Conservation (phyloP, 1,140 invertebrate species). For the Saxidomus purpurata region DNA sequence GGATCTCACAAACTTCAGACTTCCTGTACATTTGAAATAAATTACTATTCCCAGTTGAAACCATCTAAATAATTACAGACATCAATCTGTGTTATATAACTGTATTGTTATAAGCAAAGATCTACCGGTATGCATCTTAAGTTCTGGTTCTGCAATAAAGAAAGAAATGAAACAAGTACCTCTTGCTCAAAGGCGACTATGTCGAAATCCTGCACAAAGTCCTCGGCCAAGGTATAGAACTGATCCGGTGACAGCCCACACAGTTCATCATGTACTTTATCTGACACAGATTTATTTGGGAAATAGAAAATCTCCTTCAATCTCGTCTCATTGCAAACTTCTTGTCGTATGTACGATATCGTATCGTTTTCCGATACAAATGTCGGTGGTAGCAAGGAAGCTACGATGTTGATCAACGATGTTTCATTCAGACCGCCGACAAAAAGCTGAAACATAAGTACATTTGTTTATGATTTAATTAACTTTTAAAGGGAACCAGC, state of each 20-base stretch:
- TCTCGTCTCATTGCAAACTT: slow-evolving; percentile 48
- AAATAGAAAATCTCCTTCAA: slow-evolving; percentile 55
- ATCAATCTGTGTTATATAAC: too few species aligned
- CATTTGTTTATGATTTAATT: too few species aligned
- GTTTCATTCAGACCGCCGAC: not conserved
- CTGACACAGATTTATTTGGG: slow-evolving; percentile 46
- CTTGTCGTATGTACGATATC: slow-evolving; percentile 35
- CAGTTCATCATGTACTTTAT: slow-evolving; percentile 56
- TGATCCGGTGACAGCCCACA: slow-evolving; percentile 47
- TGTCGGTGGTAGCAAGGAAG: slow-evolving; percentile 2
- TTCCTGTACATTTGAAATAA: too few species aligned
- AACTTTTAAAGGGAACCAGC: too few species aligned
- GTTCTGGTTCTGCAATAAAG: too few species aligned
- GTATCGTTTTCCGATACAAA: slow-evolving; percentile 42
- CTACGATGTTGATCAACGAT: slow-evolving; percentile 11
- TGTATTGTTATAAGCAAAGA: too few species aligned
- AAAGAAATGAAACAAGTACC: too few species aligned
- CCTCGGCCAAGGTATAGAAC: slow-evolving; percentile 17
- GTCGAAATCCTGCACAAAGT: slow-evolving; percentile 47
- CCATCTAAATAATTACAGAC: too few species aligned
- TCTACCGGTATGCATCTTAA: too few species aligned
- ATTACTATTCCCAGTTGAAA: too few species aligned
- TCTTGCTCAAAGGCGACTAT: slow-evolving; percentile 23
- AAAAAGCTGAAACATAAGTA: slow-evolving; percentile 41
- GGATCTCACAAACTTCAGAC: too few species aligned